Evolutionary conservation across 2,797 vertebrate species (phyloP).

Genomic region (Muscicapa striata): DNA sequence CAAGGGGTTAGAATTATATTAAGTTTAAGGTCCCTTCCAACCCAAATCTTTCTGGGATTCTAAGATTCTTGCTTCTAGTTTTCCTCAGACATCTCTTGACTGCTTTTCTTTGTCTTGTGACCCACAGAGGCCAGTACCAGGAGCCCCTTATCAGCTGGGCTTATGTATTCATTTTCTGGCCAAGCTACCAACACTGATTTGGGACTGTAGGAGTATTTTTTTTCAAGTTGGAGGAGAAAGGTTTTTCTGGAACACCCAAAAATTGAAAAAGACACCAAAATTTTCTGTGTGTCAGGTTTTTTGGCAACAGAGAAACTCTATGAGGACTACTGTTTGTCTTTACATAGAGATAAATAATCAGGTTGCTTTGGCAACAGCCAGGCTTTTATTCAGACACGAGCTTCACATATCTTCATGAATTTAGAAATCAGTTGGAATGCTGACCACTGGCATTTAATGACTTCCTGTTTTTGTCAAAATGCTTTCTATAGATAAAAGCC

Average conservation of each 20-base stretch:
- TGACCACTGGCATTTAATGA: conserved; percentile 30
- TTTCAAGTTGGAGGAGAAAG: conserved; percentile 15
- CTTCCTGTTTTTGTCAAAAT: conserved; percentile 51
- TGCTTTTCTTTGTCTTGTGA: not conserved
- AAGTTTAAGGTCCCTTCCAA: not conserved
- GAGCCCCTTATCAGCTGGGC: not conserved
- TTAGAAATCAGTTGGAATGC: conserved; percentile 35
- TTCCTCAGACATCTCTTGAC: not conserved
- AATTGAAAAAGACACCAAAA: conserved; percentile 29
- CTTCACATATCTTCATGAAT: conserved; percentile 62
- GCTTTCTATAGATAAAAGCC: conserved; percentile 27
- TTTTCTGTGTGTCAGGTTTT: conserved; percentile 59
- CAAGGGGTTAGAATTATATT: not conserved
- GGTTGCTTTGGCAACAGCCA: conserved; percentile 66
- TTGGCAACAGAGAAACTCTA: conserved; percentile 41
- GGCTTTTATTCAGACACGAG: conserved; percentile 54
- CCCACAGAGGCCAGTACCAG: not conserved
- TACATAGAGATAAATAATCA: conserved; percentile 66
- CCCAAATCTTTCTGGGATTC: not conserved
- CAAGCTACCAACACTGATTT: not conserved
- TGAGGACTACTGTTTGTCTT: conserved; percentile 54
- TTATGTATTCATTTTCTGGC: not conserved
- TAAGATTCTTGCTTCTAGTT: not conserved
- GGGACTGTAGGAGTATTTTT: not conserved
- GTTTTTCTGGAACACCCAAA: conserved; percentile 8